A percentile compares a stretch with the other conserved stretches of the same genome.
Evolutionary conservation across 2,888 invertebrate genomes (phyloP).

Genomic region (Formica aserva): DNA sequence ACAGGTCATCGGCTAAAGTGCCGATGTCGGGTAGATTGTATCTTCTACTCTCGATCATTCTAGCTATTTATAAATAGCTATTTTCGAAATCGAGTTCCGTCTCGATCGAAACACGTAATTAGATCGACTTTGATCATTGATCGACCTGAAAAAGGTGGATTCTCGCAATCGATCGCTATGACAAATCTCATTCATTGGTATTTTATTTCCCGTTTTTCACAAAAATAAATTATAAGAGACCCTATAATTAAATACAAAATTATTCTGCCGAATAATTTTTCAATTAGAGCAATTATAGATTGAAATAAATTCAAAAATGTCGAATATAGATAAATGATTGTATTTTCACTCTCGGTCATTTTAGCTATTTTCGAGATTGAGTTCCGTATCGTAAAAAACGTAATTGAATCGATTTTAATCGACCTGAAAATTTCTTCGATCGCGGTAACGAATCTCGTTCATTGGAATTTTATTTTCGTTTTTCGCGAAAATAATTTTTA

Average conservation of each 20-base stretch:
- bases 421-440: constrained; percentile 49
- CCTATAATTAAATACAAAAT: not conserved
- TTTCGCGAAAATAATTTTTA: not conserved
- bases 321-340: constrained; percentile 19
- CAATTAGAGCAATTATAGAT: too few relatives aligned
- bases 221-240: not conserved
- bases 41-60: constrained; percentile 73
- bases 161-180: not conserved
- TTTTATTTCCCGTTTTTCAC: not conserved
- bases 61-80: constrained; percentile 73
- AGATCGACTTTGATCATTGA: constrained; percentile 60
- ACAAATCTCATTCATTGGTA: not conserved
- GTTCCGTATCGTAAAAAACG: constrained; percentile 47
- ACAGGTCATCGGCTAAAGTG: constrained; percentile 55
- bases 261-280: not conserved
- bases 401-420: too few relatives aligned
- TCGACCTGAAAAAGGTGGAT: too few relatives aligned
- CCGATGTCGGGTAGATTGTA: constrained; percentile 57
- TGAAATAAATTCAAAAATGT: too few relatives aligned
- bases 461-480: not conserved
- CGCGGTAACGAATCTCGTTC: not conserved
- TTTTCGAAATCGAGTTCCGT: constrained; percentile 74
- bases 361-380: constrained; percentile 75
- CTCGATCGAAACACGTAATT: constrained; percentile 73
- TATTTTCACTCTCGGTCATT: constrained; percentile 74